Evolutionary conservation across 1,140 invertebrate species (phyloP), one percentile per base, ranked within the genome.

Genomic region (Diachasmimorpha longicaudata): DNA sequence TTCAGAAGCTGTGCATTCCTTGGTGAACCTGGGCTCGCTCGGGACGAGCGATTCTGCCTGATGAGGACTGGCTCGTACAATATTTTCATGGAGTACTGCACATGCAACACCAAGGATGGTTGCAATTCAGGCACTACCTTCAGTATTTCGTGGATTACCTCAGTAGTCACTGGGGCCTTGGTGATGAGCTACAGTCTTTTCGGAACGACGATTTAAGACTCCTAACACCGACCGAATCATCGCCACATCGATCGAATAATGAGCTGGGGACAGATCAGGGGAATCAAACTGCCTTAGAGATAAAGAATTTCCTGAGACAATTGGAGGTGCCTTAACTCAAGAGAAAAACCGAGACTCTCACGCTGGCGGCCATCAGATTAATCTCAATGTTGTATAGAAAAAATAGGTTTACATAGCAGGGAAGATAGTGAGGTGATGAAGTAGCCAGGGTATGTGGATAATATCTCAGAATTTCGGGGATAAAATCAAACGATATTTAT

Each of bases 81-180:
- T 85, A 96, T 98, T 79, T 97, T 97, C 85, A 93, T 96, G 89
- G 96, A 98, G 88, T 96, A 96, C 82, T 98, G 97, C 85, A 96
- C 96, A 0, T 98, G 96, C 82, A 96, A 95, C 80, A 96, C 93
- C 82, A 97, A 97, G 89, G 96, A 97, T 88, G 96, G 96, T 5
- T 98, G 96, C 82, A 98, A 97, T 87, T 80, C 88, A 31, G 92
- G 92, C 5, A 75, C 85, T 13, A 70, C 81, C 48, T 46, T 79
- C 25, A 73, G 68, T 36, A 80, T 70, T 19, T 81, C 78, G 46
- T 74, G 55, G 72, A 13, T 78, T 11, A 31, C 79, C 14, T 55
- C 81, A 66, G 25, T 81, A 66, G 37, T 79, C 2, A 46, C 58
- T 9, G 78, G 73, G 25, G 25, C 77, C 36, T 75, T 79, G 44